Evolutionary conservation across 2,113 vertebrate species (phyloP), one percentile per base, ranked within the genome.

Genomic region (Calypte anna): DNA sequence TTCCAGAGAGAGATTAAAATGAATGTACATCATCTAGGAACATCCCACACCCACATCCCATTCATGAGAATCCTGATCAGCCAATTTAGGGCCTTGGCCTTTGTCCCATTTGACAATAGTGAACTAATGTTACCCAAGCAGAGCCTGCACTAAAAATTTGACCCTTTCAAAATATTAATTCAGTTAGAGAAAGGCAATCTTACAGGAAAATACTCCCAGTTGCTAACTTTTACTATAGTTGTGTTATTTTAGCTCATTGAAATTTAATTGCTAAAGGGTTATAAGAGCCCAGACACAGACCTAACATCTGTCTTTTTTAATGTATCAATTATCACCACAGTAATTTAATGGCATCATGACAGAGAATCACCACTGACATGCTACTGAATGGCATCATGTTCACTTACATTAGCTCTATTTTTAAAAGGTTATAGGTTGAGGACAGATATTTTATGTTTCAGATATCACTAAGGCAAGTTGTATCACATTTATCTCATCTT

Each of bases 241-340:
- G 82, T 97, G 88, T 97, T 97, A 95, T 94, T 82, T 95, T 97
- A 97, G 63, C 92, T 97, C 91, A 86, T 96, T 97, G 96, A 96
- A 97, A 97, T 97, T 96, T 97, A 97, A 98, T 97, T 97, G 94
- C 96, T 95, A 94, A 97, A 97, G 90, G 93, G 77, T 97, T 97
- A 93, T 96, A 96, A 96, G 95, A 97, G 96, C 92, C 91, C 94
- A 93, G 94, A 87, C 97, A 95, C 88, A 96, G 93, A 80, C 90
- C 70, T 83, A 97, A 75, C 96, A 97, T 98, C 97, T 98, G 97
- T 95, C 96, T 96, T 95, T 98, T 97, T 97, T 96, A 97, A 94
- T 96, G 93, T 97, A 91, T 97, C 97, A 96, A 96, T 97, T 98
- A 98, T 96, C 97, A 97, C 94, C 91, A 85, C 84, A 91, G 95